Percentiles rank a stretch among this genome's conserved stretches.
phyloP scores from a whole-genome alignment of 2,113 vertebrate genomes.

The Larimichthys crocea region DNA sequence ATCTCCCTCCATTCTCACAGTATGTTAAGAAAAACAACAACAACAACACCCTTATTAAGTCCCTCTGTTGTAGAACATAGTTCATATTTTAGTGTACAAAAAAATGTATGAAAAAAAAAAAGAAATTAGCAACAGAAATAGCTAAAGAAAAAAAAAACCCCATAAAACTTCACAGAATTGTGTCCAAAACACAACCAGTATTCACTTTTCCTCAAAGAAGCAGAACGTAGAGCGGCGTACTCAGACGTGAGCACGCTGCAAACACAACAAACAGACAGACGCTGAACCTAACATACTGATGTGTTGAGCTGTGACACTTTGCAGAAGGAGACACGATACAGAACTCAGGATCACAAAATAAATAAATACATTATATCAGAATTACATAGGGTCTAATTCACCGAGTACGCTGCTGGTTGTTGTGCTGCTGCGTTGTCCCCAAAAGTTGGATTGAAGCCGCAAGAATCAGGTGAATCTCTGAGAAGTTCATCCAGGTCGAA shows the following conservation, averaged over 20 bases:
- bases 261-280: constrained; percentile 34
- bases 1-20: constrained; percentile 68
- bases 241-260: constrained; percentile 66
- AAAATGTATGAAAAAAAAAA: constrained; percentile 30
- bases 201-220: constrained; percentile 62
- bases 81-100: constrained; percentile 50
- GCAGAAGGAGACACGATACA: constrained; percentile 39
- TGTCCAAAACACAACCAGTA: constrained; percentile 60
- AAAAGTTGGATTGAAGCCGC: constrained; percentile 21
- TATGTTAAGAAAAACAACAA: constrained; percentile 59
- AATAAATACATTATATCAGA: constrained; percentile 76
- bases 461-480: background rate
- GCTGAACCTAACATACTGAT: constrained; percentile 42
- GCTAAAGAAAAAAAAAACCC: constrained; percentile 2
- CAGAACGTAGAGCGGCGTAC: constrained; percentile 58
- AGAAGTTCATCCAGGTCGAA: constrained; percentile 23
- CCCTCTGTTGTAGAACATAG: constrained; percentile 20
- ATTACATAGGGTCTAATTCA: constrained; percentile 46
- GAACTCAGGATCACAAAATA: constrained; percentile 66
- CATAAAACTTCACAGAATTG: constrained; percentile 72
- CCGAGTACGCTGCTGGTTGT: constrained; percentile 17
- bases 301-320: constrained; percentile 44
- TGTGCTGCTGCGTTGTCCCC: constrained; percentile 9
- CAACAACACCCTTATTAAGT: constrained; percentile 8
- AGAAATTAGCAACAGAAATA: constrained; percentile 42